Base-by-base conservation (phyloP, 2,888 invertebrate species). In the Polyommatus iphigenia region DNA sequence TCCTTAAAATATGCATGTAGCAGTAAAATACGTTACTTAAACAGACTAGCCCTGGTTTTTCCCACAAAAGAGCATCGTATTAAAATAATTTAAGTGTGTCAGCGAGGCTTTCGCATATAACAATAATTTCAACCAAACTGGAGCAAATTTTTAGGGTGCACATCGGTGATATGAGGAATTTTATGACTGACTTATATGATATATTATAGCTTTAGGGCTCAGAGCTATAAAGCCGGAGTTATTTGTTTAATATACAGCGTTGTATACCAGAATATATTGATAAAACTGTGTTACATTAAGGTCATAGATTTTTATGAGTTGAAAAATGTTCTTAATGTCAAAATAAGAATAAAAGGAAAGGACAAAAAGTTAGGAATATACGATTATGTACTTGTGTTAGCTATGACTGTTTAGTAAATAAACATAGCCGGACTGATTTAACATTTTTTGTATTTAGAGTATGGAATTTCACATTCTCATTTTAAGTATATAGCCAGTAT, bases 131-230 rank as follows among this genome's bases (percentile, higher is more conserved):
- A 67, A 67, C 29, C 15, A 29, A 67, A 29, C 67, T 18, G 67
- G 15, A 15, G 29, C 4, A 67, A 67, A 67, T 67, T 67, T 67
- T 67, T 67, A 67, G 67, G 67, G 67, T 67, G 67, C 67, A 32
- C 29, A 29, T 67, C 15, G 29, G 67, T 67, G 67, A 67, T 67
- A 67, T 29, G 67, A 15, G 29, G 18, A 67, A 18, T 29, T 67
- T 67, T 67, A 67, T 67, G 29, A 5, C 2, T 67, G 67, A 15
- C 15, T 67, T 67, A 67, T 67, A 67, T 67, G 67, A 67, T 32
- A 67, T 67, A 67, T 67, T 29, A 67, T 24, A 67, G 67, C 67
- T 18, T 13, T 32, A 32, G 29, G 67, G 67, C 29, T 24, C 8
- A 7, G 62, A 24, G 24, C 13, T 24, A 24, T 62, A 62, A 62